These are phyloP conservation scores for Athalia rosae DNA, from an alignment of 2,888 invertebrate genomes.

Conservation along the genomic window DNA sequence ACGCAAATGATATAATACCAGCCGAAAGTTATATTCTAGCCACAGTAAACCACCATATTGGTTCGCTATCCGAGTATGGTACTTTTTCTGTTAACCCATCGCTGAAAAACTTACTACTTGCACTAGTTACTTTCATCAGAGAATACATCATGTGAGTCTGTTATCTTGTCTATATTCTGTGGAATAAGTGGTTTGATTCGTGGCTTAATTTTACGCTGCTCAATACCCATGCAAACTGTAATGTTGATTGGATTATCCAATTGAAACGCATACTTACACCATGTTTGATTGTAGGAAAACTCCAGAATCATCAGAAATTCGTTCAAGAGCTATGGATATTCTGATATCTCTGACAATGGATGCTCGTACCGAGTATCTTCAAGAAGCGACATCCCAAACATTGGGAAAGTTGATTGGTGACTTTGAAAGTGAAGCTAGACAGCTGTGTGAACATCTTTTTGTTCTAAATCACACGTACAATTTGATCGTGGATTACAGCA, in stretches of 20 bases:
- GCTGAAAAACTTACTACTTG: constrained; percentile 79
- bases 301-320: constrained; percentile 80
- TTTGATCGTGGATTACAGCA: constrained; percentile 79
- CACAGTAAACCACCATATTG: constrained; percentile 81
- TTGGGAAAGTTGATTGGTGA: constrained; percentile 80
- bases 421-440: constrained; percentile 80
- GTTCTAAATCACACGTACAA: constrained; percentile 82
- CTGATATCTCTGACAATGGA: constrained; percentile 87
- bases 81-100: constrained; percentile 79
- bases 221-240: not conserved
- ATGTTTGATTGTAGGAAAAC: constrained; percentile 68
- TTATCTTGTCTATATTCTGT: constrained; percentile 10
- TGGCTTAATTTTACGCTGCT: too few species aligned
- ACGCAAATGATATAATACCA: constrained; percentile 86
- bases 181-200: too few species aligned
- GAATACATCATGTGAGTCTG: constrained; percentile 75
- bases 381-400: constrained; percentile 79
- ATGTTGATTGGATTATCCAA: not conserved
- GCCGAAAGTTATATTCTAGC: constrained; percentile 89
- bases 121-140: constrained; percentile 80
- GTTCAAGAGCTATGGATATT: constrained; percentile 80
- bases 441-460: constrained; percentile 79
- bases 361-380: constrained; percentile 83
- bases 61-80: constrained; percentile 78
- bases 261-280: not conserved